These are phyloP conservation scores for Synanceia verrucosa DNA, from an alignment of 2,797 vertebrate species.

Conservation along the genomic window DNA sequence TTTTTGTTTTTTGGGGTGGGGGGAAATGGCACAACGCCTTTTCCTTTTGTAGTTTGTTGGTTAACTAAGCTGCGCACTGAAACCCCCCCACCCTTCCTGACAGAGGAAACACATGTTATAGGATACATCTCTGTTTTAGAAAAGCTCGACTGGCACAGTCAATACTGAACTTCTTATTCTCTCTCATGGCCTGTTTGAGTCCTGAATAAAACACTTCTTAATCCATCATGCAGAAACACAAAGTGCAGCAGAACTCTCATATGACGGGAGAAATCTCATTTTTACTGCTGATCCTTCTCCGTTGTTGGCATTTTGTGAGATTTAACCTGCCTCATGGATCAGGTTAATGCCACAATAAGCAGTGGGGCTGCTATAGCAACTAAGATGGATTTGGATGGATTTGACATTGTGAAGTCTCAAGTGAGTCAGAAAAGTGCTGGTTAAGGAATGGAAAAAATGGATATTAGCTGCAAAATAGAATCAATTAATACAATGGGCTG, in stretches of 20 bases:
- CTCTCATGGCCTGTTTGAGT: constrained; percentile 6
- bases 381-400: constrained; percentile 61
- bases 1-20: too few relatives aligned
- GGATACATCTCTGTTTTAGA: constrained; percentile 48
- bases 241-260: constrained; percentile 12
- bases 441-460: not conserved
- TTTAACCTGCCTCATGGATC: constrained; percentile 45
- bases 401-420: constrained; percentile 57
- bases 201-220: not conserved
- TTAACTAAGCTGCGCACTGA: constrained; percentile 8
- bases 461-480: not conserved
- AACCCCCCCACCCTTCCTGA: constrained; percentile 68
- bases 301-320: constrained; percentile 42
- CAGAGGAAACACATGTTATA: constrained; percentile 65
- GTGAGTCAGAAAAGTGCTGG: constrained; percentile 22
- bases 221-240: constrained; percentile 11
- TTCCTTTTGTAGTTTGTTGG: constrained; percentile 40
- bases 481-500: not conserved
- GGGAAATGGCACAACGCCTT: constrained; percentile 12
- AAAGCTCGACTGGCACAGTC: constrained; percentile 28
- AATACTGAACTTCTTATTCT: constrained; percentile 21
- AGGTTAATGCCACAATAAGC: constrained; percentile 44
- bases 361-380: constrained; percentile 56
- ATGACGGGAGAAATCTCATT: constrained; percentile 35
- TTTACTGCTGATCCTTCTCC: constrained; percentile 37